Evolutionary conservation across 1,140 invertebrate genomes (phyloP).

Genomic region (Zophobas atratus): DNA sequence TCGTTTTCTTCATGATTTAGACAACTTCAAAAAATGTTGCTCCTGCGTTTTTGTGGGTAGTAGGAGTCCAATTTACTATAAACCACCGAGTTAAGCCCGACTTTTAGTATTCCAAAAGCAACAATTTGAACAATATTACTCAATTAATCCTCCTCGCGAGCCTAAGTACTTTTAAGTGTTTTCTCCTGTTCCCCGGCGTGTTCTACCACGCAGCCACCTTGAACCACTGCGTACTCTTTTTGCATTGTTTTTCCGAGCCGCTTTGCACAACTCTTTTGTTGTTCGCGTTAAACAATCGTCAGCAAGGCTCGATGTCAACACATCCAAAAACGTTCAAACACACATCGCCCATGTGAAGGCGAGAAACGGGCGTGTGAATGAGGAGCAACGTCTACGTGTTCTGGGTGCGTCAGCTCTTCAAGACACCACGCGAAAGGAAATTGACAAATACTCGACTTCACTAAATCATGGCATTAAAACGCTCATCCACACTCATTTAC

Average conservation of each 20-base stretch:
- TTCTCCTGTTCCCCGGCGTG: too few species aligned
- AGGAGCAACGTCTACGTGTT: conserved; percentile 4
- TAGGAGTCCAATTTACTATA: too few species aligned
- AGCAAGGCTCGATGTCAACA: conserved; percentile 15
- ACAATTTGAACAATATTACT: too few species aligned
- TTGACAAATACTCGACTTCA: conserved; percentile 38
- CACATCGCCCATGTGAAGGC: conserved; percentile 20
- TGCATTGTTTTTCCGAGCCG: background rate
- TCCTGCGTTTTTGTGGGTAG: too few species aligned
- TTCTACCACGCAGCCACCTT: too few species aligned
- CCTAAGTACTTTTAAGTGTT: too few species aligned
- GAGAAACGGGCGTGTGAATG: conserved; percentile 38
- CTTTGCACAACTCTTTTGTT: background rate
- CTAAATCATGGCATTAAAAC: conserved; percentile 26
- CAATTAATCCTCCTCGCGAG: too few species aligned
- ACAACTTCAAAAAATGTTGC: too few species aligned
- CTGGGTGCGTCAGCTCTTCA: conserved; percentile 37
- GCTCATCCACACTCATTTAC: conserved; percentile 22
- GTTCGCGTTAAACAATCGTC: conserved; percentile 6
- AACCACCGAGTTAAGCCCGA: too few species aligned
- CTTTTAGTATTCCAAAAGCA: too few species aligned
- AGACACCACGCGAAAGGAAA: conserved; percentile 35
- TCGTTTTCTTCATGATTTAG: too few species aligned
- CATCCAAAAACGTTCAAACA: background rate
- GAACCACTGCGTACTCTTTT: background rate